Base-by-base conservation (phyloP, 2,888 invertebrate species). In the Diploptera punctata region DNA sequence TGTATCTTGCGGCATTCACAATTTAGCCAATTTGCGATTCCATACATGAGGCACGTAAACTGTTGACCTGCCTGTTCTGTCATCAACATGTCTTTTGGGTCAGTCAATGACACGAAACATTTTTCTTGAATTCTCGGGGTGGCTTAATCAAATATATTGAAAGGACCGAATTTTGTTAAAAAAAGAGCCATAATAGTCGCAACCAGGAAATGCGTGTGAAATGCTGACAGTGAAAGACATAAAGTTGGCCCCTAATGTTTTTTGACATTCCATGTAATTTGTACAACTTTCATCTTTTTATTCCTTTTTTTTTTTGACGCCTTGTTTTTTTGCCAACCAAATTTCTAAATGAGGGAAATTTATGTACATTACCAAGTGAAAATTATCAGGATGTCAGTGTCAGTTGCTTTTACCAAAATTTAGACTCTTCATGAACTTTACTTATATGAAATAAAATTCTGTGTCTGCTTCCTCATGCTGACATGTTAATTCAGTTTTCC, bases 21-120 rank as follows among this genome's bases (percentile, higher is more conserved):
- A n/a, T n/a, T n/a, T n/a, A n/a, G n/a, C n/a, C n/a, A n/a, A n/a
- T n/a, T n/a, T n/a, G n/a, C 77, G n/a, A 79, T 74, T 1, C 78
- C 78, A 77, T 81, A 80, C 77, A 80, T 77, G 74, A 19, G 54
- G 67, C 77, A 65, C 0, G 80, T 80, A 78, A 80, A 80, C 74
- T 80, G 78, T 76, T 81, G 79, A 75, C 79, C 77, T 3, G 18
- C 21, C n/a, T 60, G n/a, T n/a, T n/a, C n/a, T n/a, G 7, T 33
- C 33, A 7, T 33, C 33, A 10, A 33, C 33, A 10, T 7, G 33
- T 33, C 33, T 33, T 7, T 10, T 33, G 33, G 33, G 33, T 33
- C 33, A 5, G 33, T 33, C 33, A 33, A 33, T 33, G 33, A 33
- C 10, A 10, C 33, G 33, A 33, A 33, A n/a, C n/a, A n/a, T 33